Conservation (phyloP, 2,113 vertebrate species). For the Onychostoma macrolepis region DNA sequence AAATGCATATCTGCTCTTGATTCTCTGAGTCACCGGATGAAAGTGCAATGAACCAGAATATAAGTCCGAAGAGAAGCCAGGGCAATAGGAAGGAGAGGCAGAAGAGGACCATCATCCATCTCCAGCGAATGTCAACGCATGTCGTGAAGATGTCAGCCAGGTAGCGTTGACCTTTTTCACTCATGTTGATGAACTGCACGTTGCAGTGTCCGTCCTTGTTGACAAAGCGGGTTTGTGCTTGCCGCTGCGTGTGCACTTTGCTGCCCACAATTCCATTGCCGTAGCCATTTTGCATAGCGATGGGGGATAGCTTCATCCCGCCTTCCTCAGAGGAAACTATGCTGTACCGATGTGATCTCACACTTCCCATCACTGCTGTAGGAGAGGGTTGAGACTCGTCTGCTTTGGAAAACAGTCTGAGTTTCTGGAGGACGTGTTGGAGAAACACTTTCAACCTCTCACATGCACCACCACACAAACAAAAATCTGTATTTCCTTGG, state of each 20-base stretch:
- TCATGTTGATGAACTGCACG: conserved; percentile 95
- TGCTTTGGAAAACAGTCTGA: conserved; percentile 98
- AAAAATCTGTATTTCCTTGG: not conserved
- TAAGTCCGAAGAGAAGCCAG: conserved; percentile 93
- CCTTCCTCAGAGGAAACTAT: conserved; percentile 97
- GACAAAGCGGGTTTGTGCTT: conserved; percentile 90
- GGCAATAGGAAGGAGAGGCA: conserved; percentile 92
- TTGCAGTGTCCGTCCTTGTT: conserved; percentile 97
- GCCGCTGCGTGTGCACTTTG: conserved; percentile 84
- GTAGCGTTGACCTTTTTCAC: conserved; percentile 95
- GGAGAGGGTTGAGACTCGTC: conserved; percentile 84
- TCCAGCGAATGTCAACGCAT: conserved; percentile 97
- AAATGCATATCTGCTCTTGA: conserved; percentile 85
- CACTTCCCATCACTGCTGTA: conserved; percentile 92
- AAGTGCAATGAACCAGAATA: conserved; percentile 94
- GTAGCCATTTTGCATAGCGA: conserved; percentile 90
- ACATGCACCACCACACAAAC: conserved; percentile 76
- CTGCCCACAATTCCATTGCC: conserved; percentile 89
- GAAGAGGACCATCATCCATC: conserved; percentile 96
- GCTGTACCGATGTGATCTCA: conserved; percentile 96
- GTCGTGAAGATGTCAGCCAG: conserved; percentile 97
- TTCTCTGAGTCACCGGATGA: conserved; percentile 88
- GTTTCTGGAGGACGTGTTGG: conserved; percentile 97
- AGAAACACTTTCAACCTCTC: conserved; percentile 98
- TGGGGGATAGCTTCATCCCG: conserved; percentile 90